Conservation (phyloP, 2,113 vertebrate genomes). For the Gobiocypris rarus region DNA sequence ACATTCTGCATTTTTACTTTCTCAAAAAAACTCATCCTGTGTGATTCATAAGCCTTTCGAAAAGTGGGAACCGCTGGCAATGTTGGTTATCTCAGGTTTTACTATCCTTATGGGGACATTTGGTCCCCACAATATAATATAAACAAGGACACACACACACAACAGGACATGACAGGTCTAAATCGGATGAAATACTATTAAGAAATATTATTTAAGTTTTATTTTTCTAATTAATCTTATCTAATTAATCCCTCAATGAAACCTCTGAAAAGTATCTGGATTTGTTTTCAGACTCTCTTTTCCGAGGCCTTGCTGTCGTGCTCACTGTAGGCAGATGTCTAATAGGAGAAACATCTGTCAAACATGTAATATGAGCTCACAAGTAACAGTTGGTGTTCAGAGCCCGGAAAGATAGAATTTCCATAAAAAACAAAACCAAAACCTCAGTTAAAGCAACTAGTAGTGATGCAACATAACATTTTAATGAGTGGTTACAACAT, state of each 20-base stretch:
- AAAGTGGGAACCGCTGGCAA: too few species aligned
- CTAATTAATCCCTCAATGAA: background rate
- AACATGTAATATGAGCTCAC: conserved; percentile 56
- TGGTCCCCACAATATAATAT: too few species aligned
- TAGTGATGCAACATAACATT: background rate
- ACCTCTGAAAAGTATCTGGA: background rate
- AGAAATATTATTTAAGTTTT: too few species aligned
- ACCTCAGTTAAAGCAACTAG: background rate
- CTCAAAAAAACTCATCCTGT: too few species aligned
- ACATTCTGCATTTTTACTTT: too few species aligned
- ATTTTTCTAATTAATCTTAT: too few species aligned
- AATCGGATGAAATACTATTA: too few species aligned
- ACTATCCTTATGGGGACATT: too few species aligned
- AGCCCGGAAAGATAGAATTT: conserved; percentile 44
- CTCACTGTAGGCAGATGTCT: conserved; percentile 50
- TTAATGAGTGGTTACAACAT: background rate
- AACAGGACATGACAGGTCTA: too few species aligned
- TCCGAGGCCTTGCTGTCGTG: conserved; percentile 57
- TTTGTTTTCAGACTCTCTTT: conserved; percentile 58
- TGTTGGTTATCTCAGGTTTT: too few species aligned
- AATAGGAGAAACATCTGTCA: conserved; percentile 70
- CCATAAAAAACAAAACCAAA: conserved; percentile 38
- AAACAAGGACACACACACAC: too few species aligned
- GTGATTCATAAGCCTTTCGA: too few species aligned
- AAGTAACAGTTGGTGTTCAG: conserved; percentile 61